Conservation (phyloP, 2,888 invertebrate genomes). For the Brenthis ino region DNA sequence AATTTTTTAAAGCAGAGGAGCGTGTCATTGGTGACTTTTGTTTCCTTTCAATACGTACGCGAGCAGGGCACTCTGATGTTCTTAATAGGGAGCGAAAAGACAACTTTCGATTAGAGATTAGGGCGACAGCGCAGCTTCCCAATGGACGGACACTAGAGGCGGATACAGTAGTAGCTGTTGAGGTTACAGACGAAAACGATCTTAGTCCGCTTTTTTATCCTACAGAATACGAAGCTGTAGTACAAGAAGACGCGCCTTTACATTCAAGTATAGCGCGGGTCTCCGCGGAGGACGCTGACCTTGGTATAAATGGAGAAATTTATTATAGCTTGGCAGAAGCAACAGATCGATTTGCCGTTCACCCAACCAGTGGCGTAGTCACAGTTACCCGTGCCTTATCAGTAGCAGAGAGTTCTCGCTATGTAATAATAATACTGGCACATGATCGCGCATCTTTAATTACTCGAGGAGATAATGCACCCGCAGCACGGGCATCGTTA, state of each 20-base stretch:
- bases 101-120: slow-evolving; percentile 89
- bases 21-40: slow-evolving; percentile 96
- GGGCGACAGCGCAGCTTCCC: slow-evolving; percentile 81
- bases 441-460: slow-evolving; percentile 90
- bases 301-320: slow-evolving; percentile 97
- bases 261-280: slow-evolving; percentile 91
- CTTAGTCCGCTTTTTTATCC: slow-evolving; percentile 96
- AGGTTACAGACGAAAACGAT: slow-evolving; percentile 93
- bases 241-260: slow-evolving; percentile 93
- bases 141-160: slow-evolving; percentile 85
- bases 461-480: slow-evolving; percentile 81
- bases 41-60: slow-evolving; percentile 93
- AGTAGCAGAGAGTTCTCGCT: slow-evolving; percentile 86
- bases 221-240: slow-evolving; percentile 91
- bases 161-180: slow-evolving; percentile 87
- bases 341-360: slow-evolving; percentile 94
- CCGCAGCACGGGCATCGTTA: slow-evolving; percentile 89
- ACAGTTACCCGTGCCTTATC: slow-evolving; percentile 90
- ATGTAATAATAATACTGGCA: slow-evolving; percentile 91
- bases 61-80: slow-evolving; percentile 92
- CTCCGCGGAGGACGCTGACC: slow-evolving; percentile 96
- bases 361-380: slow-evolving; percentile 95
- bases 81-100: slow-evolving; percentile 96
- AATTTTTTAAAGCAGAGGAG: slow-evolving; percentile 96
- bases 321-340: slow-evolving; percentile 95